These are phyloP conservation scores for Drosophila teissieri DNA, from an alignment of 1,140 invertebrate species.

Conservation along the genomic window DNA sequence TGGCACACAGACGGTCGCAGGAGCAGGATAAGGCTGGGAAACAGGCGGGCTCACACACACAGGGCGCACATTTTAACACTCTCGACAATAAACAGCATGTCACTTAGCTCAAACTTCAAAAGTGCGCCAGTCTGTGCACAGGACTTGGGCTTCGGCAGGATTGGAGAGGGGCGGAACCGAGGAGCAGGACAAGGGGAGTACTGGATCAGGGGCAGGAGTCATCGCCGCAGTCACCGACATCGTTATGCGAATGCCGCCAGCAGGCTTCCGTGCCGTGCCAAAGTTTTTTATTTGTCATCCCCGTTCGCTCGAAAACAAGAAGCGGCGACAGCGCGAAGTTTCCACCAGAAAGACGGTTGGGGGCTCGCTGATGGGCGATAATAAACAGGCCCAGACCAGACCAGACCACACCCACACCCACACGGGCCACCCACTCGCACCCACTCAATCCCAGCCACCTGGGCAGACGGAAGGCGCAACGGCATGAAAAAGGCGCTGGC, in stretches of 20 bases:
- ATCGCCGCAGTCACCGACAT: slow-evolving; percentile 74
- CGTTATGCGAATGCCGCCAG: slow-evolving; percentile 80
- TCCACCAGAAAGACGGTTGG: slow-evolving; percentile 9
- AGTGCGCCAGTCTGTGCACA: slow-evolving; percentile 65
- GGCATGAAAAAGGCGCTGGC: slow-evolving; percentile 64
- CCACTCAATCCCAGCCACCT: slow-evolving; percentile 19
- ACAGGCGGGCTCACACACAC: slow-evolving; percentile 33
- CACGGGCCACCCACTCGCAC: background rate
- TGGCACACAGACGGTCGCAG: slow-evolving; percentile 19
- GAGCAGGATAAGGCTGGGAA: background rate
- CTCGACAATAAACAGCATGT: slow-evolving; percentile 85
- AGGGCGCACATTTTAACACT: slow-evolving; percentile 81
- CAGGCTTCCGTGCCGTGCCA: slow-evolving; percentile 79
- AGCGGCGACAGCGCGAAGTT: slow-evolving; percentile 16
- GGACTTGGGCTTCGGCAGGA: slow-evolving; percentile 16
- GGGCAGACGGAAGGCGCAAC: slow-evolving; percentile 30
- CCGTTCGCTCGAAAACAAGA: slow-evolving; percentile 12
- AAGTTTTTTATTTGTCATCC: slow-evolving; percentile 72
- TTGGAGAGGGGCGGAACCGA: background rate
- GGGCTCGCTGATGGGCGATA: slow-evolving; percentile 60
- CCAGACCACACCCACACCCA: background rate
- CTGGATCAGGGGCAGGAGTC: slow-evolving; percentile 37
- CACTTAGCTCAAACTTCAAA: slow-evolving; percentile 84
- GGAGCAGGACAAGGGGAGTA: slow-evolving; percentile 5
- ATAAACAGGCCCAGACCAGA: slow-evolving; percentile 67